A percentile compares a stretch with the other conserved stretches of the same genome.
Conservation (phyloP, 2,888 invertebrate species). For the Acanthoscelides obtectus region DNA sequence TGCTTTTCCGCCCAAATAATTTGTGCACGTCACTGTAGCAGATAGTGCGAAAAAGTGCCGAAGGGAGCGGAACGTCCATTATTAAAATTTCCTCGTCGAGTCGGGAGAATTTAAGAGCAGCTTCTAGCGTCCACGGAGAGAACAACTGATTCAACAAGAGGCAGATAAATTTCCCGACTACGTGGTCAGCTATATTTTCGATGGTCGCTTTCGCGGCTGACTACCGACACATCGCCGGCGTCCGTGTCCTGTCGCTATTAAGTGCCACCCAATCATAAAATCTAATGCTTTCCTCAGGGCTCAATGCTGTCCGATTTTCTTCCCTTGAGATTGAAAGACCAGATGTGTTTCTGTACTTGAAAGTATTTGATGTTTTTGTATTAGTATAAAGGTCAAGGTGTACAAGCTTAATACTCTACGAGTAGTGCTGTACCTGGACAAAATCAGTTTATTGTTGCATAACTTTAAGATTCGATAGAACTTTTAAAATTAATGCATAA, state of each 20-base stretch:
- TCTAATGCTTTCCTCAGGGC: too few species aligned
- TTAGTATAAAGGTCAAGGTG: too few species aligned
- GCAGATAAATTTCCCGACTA: conserved; percentile 11
- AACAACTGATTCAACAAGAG: conserved; percentile 17
- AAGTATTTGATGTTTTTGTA: too few species aligned
- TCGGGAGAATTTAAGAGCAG: neutral
- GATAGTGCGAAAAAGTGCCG: neutral
- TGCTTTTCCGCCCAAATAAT: neutral
- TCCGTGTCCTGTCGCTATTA: neutral
- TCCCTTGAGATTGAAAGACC: too few species aligned
- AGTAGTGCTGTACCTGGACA: too few species aligned
- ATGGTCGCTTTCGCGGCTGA: conserved; percentile 1
- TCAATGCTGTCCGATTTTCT: too few species aligned
- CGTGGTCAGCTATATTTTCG: conserved; percentile 13
- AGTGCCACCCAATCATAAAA: neutral
- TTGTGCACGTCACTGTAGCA: neutral
- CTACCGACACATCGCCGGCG: neutral
- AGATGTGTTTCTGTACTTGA: too few species aligned
- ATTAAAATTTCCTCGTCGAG: neutral
- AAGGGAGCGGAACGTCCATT: neutral
- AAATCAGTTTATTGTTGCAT: too few species aligned
- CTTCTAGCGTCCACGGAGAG: conserved; percentile 1
- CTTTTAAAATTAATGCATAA: too few species aligned
- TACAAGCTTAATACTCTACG: too few species aligned
- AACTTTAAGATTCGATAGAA: too few species aligned